A percentile compares a stretch with the other conserved stretches of the same genome.
phyloP scores from a whole-genome alignment of 2,797 vertebrate genomes.

The Sebastes goodei region DNA sequence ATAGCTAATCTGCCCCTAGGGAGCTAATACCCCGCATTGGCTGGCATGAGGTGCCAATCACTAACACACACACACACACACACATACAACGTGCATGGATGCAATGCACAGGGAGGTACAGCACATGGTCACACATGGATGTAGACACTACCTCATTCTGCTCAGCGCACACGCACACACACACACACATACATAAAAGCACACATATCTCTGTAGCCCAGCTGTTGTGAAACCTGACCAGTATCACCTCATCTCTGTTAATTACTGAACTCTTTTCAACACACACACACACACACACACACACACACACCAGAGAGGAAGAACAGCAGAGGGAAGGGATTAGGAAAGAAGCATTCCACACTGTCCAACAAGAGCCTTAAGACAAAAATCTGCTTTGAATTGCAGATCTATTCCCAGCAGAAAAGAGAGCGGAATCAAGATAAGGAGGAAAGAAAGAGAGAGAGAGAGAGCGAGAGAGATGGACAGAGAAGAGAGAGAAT shows the following conservation, averaged over 20 bases:
- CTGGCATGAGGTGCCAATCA: constrained; percentile 44
- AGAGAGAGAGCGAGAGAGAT: not conserved
- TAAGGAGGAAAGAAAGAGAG: not conserved
- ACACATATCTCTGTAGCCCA: constrained; percentile 12
- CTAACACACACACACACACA: constrained; percentile 20
- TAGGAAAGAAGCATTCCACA: no score
- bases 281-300: not conserved
- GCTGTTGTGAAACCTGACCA: constrained; percentile 32
- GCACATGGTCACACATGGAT: no score
- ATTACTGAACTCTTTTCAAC: constrained; percentile 11
- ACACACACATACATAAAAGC: not conserved
- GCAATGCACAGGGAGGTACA: no score
- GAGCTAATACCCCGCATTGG: constrained; percentile 32
- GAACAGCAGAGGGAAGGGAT: no score
- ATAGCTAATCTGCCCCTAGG: constrained; percentile 61
- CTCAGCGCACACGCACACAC: not conserved
- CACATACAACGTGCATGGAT: no score
- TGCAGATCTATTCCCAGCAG: no score
- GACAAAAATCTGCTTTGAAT: no score
- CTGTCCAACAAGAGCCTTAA: no score
- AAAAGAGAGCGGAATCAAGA: not conserved
- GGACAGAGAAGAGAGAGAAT: not conserved
- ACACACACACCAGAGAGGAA: no score
- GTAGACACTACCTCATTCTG: not conserved
- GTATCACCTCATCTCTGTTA: constrained; percentile 12